Evolutionary conservation across 2,797 vertebrate genomes (phyloP).

Genomic region (Nothura maculosa): DNA sequence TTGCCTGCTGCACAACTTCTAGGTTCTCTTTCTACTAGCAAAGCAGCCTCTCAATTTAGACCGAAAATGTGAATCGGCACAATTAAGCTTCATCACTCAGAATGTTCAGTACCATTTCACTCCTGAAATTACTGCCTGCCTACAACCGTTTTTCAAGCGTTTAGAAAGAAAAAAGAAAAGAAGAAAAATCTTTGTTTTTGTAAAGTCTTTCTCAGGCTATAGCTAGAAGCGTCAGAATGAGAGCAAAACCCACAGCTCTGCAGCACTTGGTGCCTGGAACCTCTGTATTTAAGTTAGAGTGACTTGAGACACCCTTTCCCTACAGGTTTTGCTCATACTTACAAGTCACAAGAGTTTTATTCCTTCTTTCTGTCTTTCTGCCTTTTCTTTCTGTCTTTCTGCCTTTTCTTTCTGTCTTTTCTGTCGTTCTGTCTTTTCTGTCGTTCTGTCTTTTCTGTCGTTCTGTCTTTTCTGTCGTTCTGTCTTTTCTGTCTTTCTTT

Average conservation of each 20-base stretch:
- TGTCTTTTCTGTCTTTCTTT: background rate
- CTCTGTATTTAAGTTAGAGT: background rate
- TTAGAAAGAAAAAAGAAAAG: constrained; percentile 80
- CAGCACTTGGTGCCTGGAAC: constrained; percentile 53
- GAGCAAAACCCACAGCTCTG: constrained; percentile 54
- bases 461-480: no score
- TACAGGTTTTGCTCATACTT: constrained; percentile 5
- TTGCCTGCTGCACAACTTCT: constrained; percentile 81
- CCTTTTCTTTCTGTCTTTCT: background rate
- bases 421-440: background rate
- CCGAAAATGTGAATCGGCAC: constrained; percentile 85
- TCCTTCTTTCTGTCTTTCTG: background rate
- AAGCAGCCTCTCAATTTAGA: constrained; percentile 81
- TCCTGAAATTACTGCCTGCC: constrained; percentile 82
- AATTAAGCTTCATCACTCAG: constrained; percentile 72
- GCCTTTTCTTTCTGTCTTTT: no score
- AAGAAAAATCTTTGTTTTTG: constrained; percentile 74
- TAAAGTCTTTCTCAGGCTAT: constrained; percentile 71
- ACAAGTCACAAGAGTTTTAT: constrained; percentile 24
- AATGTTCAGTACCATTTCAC: constrained; percentile 76
- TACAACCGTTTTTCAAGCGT: constrained; percentile 82
- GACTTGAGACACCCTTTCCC: constrained; percentile 10
- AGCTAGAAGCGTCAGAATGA: constrained; percentile 63
- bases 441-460: background rate
- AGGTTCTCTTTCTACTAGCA: constrained; percentile 81